A percentile compares a stretch with the other conserved stretches of the same genome.
phyloP scores from a whole-genome alignment of 2,113 vertebrate genomes.

The human (Homo sapiens) region DNA sequence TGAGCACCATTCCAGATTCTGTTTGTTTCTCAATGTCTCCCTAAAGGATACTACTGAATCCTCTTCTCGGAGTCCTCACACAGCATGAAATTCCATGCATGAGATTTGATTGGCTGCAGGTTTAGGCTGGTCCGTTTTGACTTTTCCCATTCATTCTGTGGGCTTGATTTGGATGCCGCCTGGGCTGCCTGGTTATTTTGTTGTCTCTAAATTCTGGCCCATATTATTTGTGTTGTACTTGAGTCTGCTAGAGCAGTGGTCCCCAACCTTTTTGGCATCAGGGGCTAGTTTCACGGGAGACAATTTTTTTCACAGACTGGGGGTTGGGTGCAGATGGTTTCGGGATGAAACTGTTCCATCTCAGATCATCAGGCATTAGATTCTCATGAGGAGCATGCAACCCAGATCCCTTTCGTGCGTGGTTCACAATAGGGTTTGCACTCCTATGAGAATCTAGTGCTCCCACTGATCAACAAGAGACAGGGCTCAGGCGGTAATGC shows the following conservation, averaged over 20 bases:
- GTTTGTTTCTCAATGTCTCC: neutral
- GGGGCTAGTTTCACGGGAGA: no score
- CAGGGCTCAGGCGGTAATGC: no score
- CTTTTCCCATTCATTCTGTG: neutral
- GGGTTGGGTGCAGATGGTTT: no score
- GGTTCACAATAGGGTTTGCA: no score
- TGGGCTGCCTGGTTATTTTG: neutral
- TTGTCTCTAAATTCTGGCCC: neutral
- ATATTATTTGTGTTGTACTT: rapidly evolving
- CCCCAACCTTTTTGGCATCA: no score
- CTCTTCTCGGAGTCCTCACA: neutral
- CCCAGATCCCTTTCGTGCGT: no score
- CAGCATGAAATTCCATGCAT: neutral
- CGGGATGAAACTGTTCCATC: no score
- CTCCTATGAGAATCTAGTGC: no score
- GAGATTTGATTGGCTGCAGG: neutral
- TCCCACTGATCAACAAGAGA: no score
- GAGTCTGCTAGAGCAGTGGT: neutral
- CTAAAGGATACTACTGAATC: neutral
- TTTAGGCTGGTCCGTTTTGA: neutral
- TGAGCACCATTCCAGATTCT: neutral
- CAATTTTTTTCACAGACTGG: no score
- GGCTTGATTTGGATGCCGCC: neutral
- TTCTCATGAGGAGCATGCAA: no score
- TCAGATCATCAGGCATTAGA: no score